Conservation (phyloP, 2,797 vertebrate species). For the Xenentodon cancila region DNA sequence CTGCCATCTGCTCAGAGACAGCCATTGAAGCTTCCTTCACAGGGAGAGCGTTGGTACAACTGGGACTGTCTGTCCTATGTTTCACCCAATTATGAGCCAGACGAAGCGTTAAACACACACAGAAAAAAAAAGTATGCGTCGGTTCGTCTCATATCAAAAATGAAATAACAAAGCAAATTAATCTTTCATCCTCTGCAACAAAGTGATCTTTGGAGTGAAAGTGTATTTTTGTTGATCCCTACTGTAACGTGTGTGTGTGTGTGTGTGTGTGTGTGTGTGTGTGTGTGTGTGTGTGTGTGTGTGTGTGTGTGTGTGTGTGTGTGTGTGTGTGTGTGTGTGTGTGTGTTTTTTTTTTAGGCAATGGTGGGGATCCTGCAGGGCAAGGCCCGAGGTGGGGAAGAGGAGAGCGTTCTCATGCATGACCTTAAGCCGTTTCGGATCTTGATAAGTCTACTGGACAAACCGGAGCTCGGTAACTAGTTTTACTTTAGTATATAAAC, state of each 20-base stretch:
- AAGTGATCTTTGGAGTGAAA: background rate
- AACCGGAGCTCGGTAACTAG: conserved; percentile 94
- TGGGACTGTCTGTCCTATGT: conserved; percentile 65
- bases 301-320: conserved; percentile 4
- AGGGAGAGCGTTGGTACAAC: conserved; percentile 64
- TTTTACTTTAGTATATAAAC: background rate
- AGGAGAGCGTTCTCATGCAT: conserved; percentile 92
- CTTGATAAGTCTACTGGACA: conserved; percentile 97
- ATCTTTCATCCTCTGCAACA: background rate
- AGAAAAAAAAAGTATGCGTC: conserved; percentile 17
- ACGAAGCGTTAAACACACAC: conserved; percentile 66
- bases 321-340: conserved; percentile 11
- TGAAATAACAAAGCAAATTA: conserved; percentile 7
- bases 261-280: conserved; percentile 3
- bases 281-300: conserved; percentile 1
- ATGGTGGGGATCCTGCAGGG: conserved; percentile 98
- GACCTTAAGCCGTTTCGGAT: conserved; percentile 98
- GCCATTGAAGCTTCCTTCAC: conserved; percentile 60
- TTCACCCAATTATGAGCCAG: conserved; percentile 54
- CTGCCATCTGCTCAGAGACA: conserved; percentile 73
- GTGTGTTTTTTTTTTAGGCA: conserved; percentile 79
- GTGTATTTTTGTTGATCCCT: background rate
- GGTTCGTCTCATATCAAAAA: conserved; percentile 17
- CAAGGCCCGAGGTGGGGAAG: conserved; percentile 90
- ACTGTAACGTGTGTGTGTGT: conserved; percentile 15